Evolutionary conservation across 2,888 invertebrate species (phyloP), one percentile per base, ranked within the genome.

Genomic region (Drosophila pseudotakahashii): DNA sequence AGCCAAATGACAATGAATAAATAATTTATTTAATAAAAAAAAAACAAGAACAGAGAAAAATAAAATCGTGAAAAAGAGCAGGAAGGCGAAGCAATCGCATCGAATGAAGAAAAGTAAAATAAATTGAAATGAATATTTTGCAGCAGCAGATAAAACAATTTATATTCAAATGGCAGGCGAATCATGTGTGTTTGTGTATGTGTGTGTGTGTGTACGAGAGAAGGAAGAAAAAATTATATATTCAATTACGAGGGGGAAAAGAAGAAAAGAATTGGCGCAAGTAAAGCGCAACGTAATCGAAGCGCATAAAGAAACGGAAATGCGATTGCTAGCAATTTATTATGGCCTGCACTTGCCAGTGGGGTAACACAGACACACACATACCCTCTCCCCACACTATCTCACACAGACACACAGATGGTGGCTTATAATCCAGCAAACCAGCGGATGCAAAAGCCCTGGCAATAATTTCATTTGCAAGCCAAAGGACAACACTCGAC

Each of bases 311-410:
- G 88, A 80, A 87, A 79, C 82, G 85, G 79, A 85, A 87, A 84
- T 83, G 79, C 80, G 84, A 89, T 87, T 87, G 85, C 81, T 76
- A 86, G 71, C 84, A 87, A 89, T 89, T 85, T 89, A 81, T 89
- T 89, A 87, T 79, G 76, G 88, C 81, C 63, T 88, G 77, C 88
- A 84, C 81, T 87, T 76, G 75, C 77, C 69, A 82, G 68, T 64
- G 54, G 64, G 44, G 68, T 61, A 57, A 50, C 47, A 66, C n/a
- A 52, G 51, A 66, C 53, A 19, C 19, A 48, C 50, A 60, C 39
- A 45, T 30, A 45, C 26, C 47, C 30, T 30, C 19, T 7, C 6
- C 23, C 47, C 30, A 26, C 9, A 44, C 61, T 45, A 39, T n/a
- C 52, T n/a, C 41, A 52, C 4, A 14, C 34, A 41, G 19, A 26